Percentiles rank a stretch among this genome's conserved stretches.
Evolutionary conservation across 2,113 vertebrate genomes (phyloP).

Genomic region (Tichodroma muraria): DNA sequence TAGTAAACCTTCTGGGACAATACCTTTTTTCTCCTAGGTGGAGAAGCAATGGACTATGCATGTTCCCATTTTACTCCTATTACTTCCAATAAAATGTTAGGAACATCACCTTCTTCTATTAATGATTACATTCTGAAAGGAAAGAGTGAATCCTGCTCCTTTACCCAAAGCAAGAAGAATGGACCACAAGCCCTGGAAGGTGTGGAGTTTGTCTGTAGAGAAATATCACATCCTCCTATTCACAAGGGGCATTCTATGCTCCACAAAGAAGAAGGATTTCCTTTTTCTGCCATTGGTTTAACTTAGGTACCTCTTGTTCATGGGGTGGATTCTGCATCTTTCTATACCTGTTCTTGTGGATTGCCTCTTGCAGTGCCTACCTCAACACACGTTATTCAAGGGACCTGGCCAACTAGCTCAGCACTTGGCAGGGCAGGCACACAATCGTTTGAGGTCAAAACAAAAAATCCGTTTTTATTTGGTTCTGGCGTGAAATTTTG

Average conservation of each 20-base stretch:
- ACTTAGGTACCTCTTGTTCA: neutral
- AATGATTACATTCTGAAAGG: neutral
- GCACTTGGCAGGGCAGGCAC: neutral
- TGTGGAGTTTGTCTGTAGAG: neutral
- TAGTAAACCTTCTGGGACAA: neutral
- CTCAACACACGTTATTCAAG: neutral
- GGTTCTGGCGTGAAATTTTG: neutral
- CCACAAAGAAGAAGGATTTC: neutral
- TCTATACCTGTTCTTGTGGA: neutral
- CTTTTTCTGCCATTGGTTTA: neutral
- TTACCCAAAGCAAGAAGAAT: neutral
- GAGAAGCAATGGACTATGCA: neutral
- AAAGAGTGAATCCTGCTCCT: neutral
- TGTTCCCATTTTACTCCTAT: neutral
- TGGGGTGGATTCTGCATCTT: neutral
- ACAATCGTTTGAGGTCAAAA: neutral
- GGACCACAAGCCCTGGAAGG: neutral
- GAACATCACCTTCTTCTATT: neutral
- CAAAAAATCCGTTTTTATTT: neutral
- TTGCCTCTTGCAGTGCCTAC: neutral
- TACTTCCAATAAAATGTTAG: neutral
- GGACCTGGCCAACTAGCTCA: neutral
- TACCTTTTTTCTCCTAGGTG: neutral
- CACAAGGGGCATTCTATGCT: neutral
- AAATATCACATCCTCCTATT: neutral